These are phyloP conservation scores for Drosophila meridiana DNA, from an alignment of 2,888 invertebrate genomes.

Conservation along the genomic window DNA sequence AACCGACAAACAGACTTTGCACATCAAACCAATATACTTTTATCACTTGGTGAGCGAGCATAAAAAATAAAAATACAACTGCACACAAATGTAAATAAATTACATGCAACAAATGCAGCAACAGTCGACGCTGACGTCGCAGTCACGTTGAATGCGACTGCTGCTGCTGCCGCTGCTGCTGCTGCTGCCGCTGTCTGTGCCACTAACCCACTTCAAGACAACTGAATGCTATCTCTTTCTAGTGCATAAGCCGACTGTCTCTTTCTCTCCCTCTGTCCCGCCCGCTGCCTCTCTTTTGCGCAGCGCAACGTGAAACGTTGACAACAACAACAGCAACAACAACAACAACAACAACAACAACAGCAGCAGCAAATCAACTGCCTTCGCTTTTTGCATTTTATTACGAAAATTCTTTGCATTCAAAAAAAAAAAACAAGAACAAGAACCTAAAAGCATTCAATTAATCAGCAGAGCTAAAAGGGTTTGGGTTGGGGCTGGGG, in stretches of 20 bases:
- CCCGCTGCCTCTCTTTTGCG: slow-evolving; percentile 40
- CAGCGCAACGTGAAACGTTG: slow-evolving; percentile 70
- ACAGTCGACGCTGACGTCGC: slow-evolving; percentile 49
- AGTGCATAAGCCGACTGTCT: slow-evolving; percentile 9
- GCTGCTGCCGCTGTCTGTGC: slow-evolving; percentile 65
- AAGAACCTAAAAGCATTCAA: slow-evolving; percentile 54
- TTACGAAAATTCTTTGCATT: slow-evolving; percentile 59
- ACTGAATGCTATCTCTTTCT: slow-evolving; percentile 46
- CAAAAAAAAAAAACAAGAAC: slow-evolving; percentile 22
- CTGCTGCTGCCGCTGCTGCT: slow-evolving; percentile 40
- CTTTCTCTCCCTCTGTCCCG: not conserved
- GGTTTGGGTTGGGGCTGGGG: not conserved
- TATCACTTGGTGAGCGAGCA: not conserved
- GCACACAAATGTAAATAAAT: slow-evolving; percentile 75
- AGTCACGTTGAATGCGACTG: slow-evolving; percentile 66
- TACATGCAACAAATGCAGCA: slow-evolving; percentile 72
- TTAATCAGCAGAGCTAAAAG: slow-evolving; percentile 44
- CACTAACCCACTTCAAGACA: slow-evolving; percentile 78
- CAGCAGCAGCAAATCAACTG: slow-evolving; percentile 24
- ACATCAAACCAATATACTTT: not conserved
- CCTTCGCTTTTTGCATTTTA: slow-evolving; percentile 61
- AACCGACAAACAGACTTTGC: not conserved
- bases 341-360: slow-evolving; percentile 31
- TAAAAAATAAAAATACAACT: slow-evolving; percentile 17
- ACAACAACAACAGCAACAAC: slow-evolving; percentile 30